Conservation (phyloP, 2,797 vertebrate genomes). For the Tokudaia tokunoshimensis region DNA sequence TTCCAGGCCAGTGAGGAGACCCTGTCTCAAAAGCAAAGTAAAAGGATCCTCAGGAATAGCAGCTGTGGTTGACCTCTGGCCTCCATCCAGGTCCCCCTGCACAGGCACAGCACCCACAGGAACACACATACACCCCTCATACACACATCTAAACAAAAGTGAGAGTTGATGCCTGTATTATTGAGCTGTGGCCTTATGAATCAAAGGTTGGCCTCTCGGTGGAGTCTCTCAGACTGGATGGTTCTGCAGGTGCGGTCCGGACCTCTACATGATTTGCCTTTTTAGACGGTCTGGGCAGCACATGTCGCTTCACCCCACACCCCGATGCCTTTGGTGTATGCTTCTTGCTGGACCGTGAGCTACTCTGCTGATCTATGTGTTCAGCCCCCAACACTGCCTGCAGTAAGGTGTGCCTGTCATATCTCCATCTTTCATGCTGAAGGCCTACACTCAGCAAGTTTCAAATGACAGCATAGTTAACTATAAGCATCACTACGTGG, state of each 20-base stretch:
- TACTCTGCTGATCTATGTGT: accelerated
- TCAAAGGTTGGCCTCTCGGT: not conserved
- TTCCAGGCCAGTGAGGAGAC: not conserved
- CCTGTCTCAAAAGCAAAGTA: not conserved
- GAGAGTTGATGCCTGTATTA: not conserved
- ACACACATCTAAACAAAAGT: not conserved
- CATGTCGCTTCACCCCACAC: too few relatives aligned
- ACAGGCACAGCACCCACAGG: not conserved
- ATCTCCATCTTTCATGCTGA: not conserved
- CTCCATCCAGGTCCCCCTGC: not conserved
- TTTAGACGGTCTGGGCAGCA: not conserved
- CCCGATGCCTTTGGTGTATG: not conserved
- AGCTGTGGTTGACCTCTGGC: not conserved
- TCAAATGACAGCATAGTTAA: not conserved
- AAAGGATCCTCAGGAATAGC: too few relatives aligned
- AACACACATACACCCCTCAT: not conserved
- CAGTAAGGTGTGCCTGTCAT: too few relatives aligned
- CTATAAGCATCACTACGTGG: not conserved
- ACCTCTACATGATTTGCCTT: not conserved
- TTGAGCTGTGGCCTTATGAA: not conserved
- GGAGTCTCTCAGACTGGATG: not conserved
- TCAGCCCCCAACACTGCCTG: not conserved
- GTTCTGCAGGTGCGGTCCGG: not conserved
- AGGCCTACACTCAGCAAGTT: not conserved
- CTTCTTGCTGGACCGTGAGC: accelerated